These are phyloP conservation scores for Prionace glauca DNA, from an alignment of 2,797 vertebrate genomes.

Conservation along the genomic window DNA sequence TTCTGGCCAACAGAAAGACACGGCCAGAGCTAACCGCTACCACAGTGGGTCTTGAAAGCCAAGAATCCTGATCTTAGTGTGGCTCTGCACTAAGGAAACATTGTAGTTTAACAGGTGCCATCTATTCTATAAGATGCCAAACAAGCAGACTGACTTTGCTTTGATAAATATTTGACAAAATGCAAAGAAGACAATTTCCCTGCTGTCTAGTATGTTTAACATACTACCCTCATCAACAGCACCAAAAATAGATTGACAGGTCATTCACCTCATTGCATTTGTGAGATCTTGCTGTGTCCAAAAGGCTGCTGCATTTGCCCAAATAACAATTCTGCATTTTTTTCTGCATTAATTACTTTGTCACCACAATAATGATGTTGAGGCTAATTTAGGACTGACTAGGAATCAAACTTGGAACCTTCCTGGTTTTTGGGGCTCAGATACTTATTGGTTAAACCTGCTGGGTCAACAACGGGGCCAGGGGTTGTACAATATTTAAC, in stretches of 20 bases:
- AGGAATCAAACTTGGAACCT: not conserved
- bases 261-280: not conserved
- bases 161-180: not conserved
- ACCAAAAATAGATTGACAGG: not conserved
- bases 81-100: not conserved
- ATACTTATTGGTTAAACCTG: not conserved
- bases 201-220: not conserved
- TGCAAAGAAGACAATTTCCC: not conserved
- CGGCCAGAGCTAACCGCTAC: no score
- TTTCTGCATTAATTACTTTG: not conserved
- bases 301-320: not conserved
- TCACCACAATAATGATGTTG: not conserved
- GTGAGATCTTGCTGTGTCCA: not conserved
- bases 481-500: not conserved
- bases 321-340: not conserved
- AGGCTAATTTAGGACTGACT: not conserved
- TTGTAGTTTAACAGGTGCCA: not conserved
- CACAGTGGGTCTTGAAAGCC: no score
- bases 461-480: not conserved
- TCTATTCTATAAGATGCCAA: not conserved
- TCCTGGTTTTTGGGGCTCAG: not conserved
- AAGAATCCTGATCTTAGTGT: not conserved
- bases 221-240: not conserved
- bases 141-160: not conserved
- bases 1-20: no score